These are phyloP conservation scores for Danio tinwini DNA, from an alignment of 2,797 vertebrate species.

Conservation along the genomic window DNA sequence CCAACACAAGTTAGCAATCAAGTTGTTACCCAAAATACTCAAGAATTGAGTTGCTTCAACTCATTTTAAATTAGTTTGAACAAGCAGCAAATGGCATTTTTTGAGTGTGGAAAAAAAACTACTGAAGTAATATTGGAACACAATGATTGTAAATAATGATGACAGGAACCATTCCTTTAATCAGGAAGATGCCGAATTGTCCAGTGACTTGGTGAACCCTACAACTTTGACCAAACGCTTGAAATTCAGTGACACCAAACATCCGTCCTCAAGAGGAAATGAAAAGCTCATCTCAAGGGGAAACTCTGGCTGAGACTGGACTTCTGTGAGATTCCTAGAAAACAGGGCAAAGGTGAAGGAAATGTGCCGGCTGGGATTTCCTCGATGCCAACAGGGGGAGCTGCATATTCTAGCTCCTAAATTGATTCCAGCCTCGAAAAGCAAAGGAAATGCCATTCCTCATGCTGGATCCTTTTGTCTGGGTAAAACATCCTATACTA, in stretches of 20 bases:
- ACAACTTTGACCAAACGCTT: slow-evolving; percentile 6
- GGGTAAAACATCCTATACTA: slow-evolving; percentile 70
- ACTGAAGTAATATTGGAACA: no score
- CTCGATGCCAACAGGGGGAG: slow-evolving; percentile 28
- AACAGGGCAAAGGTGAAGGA: slow-evolving; percentile 40
- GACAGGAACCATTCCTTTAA: slow-evolving; percentile 33
- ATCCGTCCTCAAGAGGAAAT: slow-evolving; percentile 29
- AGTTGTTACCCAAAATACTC: no score
- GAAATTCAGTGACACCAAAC: slow-evolving; percentile 24
- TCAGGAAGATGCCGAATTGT: slow-evolving; percentile 39
- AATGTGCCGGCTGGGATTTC: slow-evolving; percentile 52
- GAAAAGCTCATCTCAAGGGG: slow-evolving; percentile 2
- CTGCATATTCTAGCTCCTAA: slow-evolving; percentile 61
- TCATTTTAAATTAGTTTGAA: no score
- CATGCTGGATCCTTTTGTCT: slow-evolving; percentile 69
- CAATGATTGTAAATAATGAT: neutral
- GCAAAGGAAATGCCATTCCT: slow-evolving; percentile 73
- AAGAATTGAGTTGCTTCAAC: no score
- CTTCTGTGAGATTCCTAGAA: slow-evolving; percentile 23
- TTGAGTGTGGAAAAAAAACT: no score
- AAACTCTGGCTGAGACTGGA: slow-evolving; percentile 9
- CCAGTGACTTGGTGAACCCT: slow-evolving; percentile 8
- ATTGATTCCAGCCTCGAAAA: slow-evolving; percentile 76
- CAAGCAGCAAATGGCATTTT: no score
- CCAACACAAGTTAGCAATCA: no score